Conservation (phyloP, 64 coral and sea anemone genomes). For the Actinia tenebrosa region DNA sequence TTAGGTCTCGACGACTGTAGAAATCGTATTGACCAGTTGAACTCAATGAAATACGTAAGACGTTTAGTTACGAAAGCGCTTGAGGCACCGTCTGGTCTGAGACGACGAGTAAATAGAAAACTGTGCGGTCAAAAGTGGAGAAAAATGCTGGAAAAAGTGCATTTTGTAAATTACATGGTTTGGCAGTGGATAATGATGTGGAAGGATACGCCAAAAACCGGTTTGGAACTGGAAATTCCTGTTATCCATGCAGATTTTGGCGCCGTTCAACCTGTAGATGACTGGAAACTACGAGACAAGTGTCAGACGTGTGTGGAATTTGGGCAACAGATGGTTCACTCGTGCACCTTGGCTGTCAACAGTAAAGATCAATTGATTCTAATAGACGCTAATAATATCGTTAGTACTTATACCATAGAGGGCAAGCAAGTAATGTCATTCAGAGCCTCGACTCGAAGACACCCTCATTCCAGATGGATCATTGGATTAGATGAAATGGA, state of each 20-base stretch:
- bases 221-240: neutral
- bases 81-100: neutral
- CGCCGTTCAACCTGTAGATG: neutral
- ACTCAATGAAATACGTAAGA: conserved; percentile 1
- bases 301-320: conserved; percentile 33
- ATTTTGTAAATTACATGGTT: conserved; percentile 15
- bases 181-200: conserved; percentile 6
- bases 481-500: neutral
- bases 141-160: neutral
- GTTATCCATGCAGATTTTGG: neutral
- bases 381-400: conserved; percentile 12
- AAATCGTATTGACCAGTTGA: neutral
- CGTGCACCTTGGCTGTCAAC: conserved; percentile 18
- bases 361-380: conserved; percentile 10
- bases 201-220: neutral
- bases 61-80: neutral
- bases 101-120: neutral
- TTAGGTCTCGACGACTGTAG: neutral
- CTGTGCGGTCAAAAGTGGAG: neutral
- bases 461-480: conserved; percentile 15
- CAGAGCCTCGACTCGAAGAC: conserved; percentile 14
- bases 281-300: conserved; percentile 6
- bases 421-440: conserved; percentile 18
- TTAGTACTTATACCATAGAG: conserved; percentile 8
- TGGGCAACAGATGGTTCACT: neutral